Percentiles rank a stretch among this genome's conserved stretches.
Conservation (phyloP, 1,140 invertebrate species). For the Platorchestia sp. region DNA sequence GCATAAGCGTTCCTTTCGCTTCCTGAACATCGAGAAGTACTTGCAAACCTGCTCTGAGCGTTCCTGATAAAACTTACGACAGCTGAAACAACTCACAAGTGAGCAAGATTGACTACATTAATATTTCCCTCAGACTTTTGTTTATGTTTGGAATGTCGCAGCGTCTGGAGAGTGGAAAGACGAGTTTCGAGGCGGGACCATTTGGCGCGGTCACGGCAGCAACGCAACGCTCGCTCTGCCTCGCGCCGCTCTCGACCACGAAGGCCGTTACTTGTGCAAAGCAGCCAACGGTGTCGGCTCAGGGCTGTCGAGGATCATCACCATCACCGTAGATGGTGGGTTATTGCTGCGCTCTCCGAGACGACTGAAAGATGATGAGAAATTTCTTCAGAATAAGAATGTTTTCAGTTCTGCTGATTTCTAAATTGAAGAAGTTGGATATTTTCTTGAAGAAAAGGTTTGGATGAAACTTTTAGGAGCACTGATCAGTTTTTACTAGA, state of each 20-base stretch:
- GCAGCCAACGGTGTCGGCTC: slow-evolving; percentile 75
- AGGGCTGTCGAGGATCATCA: slow-evolving; percentile 75
- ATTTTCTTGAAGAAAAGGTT: too few species aligned
- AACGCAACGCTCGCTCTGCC: slow-evolving; percentile 75
- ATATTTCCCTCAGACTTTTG: background rate
- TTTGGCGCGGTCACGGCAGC: slow-evolving; percentile 62
- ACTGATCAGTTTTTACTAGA: too few species aligned
- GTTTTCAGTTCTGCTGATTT: too few species aligned
- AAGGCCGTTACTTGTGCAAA: slow-evolving; percentile 76
- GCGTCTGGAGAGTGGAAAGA: slow-evolving; percentile 13
- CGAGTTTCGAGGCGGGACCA: background rate
- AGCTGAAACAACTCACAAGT: background rate
- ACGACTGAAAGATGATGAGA: too few species aligned
- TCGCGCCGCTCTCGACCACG: slow-evolving; percentile 71
- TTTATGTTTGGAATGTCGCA: background rate
- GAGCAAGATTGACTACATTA: background rate
- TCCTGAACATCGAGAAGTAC: background rate
- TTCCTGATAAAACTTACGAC: background rate
- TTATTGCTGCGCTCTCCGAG: background rate
- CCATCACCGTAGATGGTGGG: slow-evolving; percentile 75
- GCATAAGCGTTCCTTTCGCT: background rate
- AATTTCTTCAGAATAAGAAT: too few species aligned
- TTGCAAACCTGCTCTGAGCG: background rate
- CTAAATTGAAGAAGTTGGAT: too few species aligned
- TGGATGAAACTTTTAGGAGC: too few species aligned